Evolutionary conservation across 2,888 invertebrate genomes (phyloP).

Genomic region (Cactoblastis cactorum): DNA sequence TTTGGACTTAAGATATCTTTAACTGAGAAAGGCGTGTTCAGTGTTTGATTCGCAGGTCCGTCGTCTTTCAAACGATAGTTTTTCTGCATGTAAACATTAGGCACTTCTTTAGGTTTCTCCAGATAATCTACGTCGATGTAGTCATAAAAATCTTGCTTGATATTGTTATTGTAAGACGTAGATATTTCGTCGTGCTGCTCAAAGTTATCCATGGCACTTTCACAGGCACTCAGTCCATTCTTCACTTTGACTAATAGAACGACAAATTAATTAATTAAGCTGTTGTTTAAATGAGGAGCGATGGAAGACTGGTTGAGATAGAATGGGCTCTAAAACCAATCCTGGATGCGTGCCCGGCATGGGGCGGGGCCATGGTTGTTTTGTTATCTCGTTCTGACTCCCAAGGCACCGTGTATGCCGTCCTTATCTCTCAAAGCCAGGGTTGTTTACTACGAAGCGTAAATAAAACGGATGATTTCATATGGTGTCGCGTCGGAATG

Average conservation of each 20-base stretch:
- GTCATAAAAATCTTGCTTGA: constrained; percentile 52
- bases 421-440: constrained; percentile 33
- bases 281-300: constrained; percentile 57
- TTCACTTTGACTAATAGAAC: constrained; percentile 46
- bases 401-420: constrained; percentile 19
- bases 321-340: constrained; percentile 62
- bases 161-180: constrained; percentile 54
- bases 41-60: constrained; percentile 35
- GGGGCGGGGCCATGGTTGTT: constrained; percentile 55
- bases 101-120: constrained; percentile 38
- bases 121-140: constrained; percentile 37
- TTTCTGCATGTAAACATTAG: constrained; percentile 33
- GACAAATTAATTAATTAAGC: constrained; percentile 45
- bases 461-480: constrained; percentile 72
- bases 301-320: constrained; percentile 66
- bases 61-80: constrained; percentile 50
- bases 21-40: constrained; percentile 64
- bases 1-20: constrained; percentile 66
- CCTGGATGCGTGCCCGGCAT: constrained; percentile 41
- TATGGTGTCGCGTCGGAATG: constrained; percentile 41
- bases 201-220: constrained; percentile 53
- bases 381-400: constrained; percentile 32
- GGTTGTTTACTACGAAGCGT: constrained; percentile 58
- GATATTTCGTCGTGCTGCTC: constrained; percentile 64
- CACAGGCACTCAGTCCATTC: constrained; percentile 42